Conservation (phyloP, 2,888 invertebrate species). For the Drosophila acutilabella region DNA sequence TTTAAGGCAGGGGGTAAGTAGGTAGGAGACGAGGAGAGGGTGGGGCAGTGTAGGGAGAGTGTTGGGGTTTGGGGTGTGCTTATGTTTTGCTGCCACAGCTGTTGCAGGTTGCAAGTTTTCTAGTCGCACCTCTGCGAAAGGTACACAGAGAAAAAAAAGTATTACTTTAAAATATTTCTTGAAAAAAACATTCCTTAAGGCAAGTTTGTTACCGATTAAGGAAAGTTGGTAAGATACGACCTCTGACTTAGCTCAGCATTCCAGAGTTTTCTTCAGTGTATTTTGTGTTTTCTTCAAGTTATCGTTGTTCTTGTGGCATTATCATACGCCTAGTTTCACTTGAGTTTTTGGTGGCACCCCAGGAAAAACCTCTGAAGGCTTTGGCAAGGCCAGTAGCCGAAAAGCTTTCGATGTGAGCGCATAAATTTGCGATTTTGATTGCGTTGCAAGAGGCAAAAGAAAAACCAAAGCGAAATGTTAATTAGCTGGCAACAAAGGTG, state of each 20-base stretch:
- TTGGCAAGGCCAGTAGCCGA: conserved; percentile 59
- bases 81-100: conserved; percentile 53
- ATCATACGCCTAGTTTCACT: conserved; percentile 42
- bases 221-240: no score
- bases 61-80: conserved; percentile 19
- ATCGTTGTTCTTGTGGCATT: conserved; percentile 22
- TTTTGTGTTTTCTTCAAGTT: conserved; percentile 4
- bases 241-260: no score
- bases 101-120: conserved; percentile 43
- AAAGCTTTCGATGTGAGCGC: conserved; percentile 50
- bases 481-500: conserved; percentile 51
- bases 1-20: conserved; percentile 3
- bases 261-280: no score
- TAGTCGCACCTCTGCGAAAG: conserved; percentile 50
- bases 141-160: conserved; percentile 24
- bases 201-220: no score
- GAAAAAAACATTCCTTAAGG: no score
- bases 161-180: no score
- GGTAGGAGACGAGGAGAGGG: background rate
- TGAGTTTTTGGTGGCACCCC: conserved; percentile 16
- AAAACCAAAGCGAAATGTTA: conserved; percentile 51
- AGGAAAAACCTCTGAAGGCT: background rate
- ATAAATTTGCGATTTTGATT: conserved; percentile 66
- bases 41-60: no score
- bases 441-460: conserved; percentile 31